phyloP scores from a whole-genome alignment of 2,797 vertebrate genomes.

The Lagorchestes hirsutus region DNA sequence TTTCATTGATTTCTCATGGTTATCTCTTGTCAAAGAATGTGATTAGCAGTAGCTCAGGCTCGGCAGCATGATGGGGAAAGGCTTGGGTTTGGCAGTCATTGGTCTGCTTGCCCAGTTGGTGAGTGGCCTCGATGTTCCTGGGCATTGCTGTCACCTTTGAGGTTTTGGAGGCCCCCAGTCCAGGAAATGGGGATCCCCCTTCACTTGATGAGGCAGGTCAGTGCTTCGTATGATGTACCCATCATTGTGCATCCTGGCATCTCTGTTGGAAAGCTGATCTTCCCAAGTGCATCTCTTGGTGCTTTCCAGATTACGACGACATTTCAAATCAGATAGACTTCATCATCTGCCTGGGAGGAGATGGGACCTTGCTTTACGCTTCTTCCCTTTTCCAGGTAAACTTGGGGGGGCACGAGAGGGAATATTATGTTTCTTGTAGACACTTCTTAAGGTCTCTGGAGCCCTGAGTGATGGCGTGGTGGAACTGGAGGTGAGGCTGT shows the following conservation, averaged over 20 bases:
- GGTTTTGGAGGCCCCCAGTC: background rate
- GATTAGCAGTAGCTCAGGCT: background rate
- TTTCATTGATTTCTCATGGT: background rate
- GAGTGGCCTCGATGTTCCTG: fast-evolving
- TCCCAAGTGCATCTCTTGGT: background rate
- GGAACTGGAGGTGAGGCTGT: too few relatives aligned
- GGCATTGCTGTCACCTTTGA: fast-evolving
- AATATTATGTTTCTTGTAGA: background rate
- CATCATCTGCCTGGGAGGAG: constrained; percentile 96
- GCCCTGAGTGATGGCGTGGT: too few relatives aligned
- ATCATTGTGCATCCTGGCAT: background rate
- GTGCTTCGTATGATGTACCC: fast-evolving
- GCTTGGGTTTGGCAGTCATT: background rate
- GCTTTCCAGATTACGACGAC: constrained; percentile 92
- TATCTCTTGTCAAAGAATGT: background rate
- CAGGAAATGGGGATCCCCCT: background rate
- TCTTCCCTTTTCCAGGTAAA: constrained; percentile 96
- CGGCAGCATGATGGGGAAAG: background rate
- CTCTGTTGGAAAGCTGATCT: background rate
- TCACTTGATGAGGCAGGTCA: background rate
- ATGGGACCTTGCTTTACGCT: constrained; percentile 95
- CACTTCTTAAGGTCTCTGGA: fast-evolving
- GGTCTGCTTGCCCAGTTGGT: background rate
- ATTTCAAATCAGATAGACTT: constrained; percentile 96
- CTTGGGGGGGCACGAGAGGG: background rate